A percentile compares a stretch with the other conserved stretches of the same genome.
Conservation (phyloP, 2,888 invertebrate genomes). For the Tuta absoluta region DNA sequence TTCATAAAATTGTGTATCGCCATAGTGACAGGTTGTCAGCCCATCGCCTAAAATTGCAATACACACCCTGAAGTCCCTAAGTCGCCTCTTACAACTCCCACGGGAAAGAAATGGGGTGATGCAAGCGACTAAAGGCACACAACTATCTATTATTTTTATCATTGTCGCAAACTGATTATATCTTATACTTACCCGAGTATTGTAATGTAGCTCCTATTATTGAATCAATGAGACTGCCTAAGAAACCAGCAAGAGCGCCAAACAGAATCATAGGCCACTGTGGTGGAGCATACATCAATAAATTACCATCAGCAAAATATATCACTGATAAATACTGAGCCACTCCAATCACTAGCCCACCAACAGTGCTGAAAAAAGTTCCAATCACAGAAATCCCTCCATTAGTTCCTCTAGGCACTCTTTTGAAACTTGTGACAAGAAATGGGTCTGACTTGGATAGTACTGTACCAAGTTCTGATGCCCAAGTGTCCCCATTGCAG, state of each 20-base stretch:
- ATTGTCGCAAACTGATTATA: no score
- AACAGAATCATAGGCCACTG: conserved; percentile 90
- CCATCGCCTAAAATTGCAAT: no score
- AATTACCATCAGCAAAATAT: conserved; percentile 82
- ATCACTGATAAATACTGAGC: conserved; percentile 85
- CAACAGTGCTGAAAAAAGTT: conserved; percentile 80
- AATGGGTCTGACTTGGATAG: conserved; percentile 85
- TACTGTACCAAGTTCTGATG: conserved; percentile 92
- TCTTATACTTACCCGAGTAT: conserved; percentile 88
- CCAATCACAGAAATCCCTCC: conserved; percentile 89
- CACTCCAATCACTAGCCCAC: conserved; percentile 86
- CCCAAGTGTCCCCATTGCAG: conserved; percentile 94
- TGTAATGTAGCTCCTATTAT: conserved; percentile 92
- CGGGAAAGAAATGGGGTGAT: no score
- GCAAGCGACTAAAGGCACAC: no score
- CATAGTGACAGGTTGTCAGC: no score
- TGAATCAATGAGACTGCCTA: conserved; percentile 92
- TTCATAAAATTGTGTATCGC: no score
- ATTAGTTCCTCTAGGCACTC: conserved; percentile 93
- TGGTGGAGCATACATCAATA: conserved; percentile 82
- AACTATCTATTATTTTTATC: no score
- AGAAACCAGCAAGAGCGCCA: conserved; percentile 87
- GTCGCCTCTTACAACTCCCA: no score
- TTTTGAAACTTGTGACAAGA: conserved; percentile 86
- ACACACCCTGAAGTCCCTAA: no score